Percentiles rank a stretch among this genome's conserved stretches.
Evolutionary conservation across 92 coral and sea anemone genomes (phyloP).

Genomic region (Porites cylindrica): DNA sequence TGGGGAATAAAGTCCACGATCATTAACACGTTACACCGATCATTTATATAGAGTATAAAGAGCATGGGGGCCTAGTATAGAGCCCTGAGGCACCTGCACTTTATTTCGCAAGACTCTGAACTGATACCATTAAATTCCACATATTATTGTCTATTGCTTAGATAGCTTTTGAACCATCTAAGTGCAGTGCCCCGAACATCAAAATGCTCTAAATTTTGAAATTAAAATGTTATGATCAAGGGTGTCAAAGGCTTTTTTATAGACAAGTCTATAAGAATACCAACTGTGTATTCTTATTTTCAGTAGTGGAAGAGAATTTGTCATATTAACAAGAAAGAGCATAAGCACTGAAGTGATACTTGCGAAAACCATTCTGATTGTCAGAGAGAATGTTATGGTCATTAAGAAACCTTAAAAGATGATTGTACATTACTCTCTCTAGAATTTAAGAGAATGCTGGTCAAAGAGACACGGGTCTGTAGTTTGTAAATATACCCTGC

Average conservation of each 20-base stretch:
- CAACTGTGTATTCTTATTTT: slow-evolving; percentile 33
- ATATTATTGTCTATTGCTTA: slow-evolving; percentile 31
- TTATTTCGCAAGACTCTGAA: slow-evolving; percentile 7
- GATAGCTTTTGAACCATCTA: slow-evolving; percentile 43
- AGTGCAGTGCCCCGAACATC: slow-evolving; percentile 26
- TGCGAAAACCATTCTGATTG: slow-evolving; percentile 43
- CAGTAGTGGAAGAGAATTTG: slow-evolving; percentile 31
- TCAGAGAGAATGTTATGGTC: slow-evolving; percentile 12
- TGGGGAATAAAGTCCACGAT: not conserved
- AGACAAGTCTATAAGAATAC: slow-evolving; percentile 39
- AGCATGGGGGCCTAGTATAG: slow-evolving; percentile 37
- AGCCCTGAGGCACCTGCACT: slow-evolving; percentile 41
- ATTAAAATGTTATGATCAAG: slow-evolving; percentile 32
- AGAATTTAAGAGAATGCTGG: not conserved
- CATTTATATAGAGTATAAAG: slow-evolving; percentile 40
- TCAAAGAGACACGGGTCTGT: slow-evolving; percentile 6
- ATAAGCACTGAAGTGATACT: slow-evolving; percentile 33
- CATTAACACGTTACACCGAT: slow-evolving; percentile 27
- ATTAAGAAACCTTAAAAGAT: not conserved
- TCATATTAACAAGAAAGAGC: slow-evolving; percentile 30
- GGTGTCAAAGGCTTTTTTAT: slow-evolving; percentile 30
- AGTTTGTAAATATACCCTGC: slow-evolving; percentile 8
- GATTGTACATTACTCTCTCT: slow-evolving; percentile 2
- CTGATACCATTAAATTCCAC: slow-evolving; percentile 27
- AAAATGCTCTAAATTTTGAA: slow-evolving; percentile 20